Conservation (phyloP, 2,888 invertebrate species). For the Sesia apiformis region DNA sequence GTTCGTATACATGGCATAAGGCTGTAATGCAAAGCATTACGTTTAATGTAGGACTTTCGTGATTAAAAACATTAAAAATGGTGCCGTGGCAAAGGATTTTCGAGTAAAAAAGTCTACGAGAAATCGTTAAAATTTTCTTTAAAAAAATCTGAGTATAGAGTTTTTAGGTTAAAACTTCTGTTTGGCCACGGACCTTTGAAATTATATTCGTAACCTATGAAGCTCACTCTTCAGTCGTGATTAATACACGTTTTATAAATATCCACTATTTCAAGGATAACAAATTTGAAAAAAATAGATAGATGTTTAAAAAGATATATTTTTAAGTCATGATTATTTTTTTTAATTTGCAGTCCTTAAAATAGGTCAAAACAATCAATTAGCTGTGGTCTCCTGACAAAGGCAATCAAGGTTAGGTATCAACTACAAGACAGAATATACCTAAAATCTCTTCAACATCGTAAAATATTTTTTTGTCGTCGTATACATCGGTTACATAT, state of each 20-base stretch:
- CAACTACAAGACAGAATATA: constrained; percentile 57
- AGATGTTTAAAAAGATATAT: neutral
- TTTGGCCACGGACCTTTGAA: neutral
- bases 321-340: neutral
- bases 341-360: constrained; percentile 5
- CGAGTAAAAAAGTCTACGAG: neutral
- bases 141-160: too few species aligned
- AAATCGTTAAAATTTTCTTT: neutral
- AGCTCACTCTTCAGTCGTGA: constrained; percentile 5
- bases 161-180: neutral
- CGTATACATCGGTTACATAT: constrained; percentile 74
- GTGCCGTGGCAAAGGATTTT: neutral
- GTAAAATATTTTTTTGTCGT: constrained; percentile 67
- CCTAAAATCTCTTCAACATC: constrained; percentile 70
- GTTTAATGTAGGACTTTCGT: constrained; percentile 29
- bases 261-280: constrained; percentile 27
- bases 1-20: constrained; percentile 83
- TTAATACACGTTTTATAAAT: constrained; percentile 16
- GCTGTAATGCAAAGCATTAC: constrained; percentile 72
- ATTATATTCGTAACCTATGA: neutral
- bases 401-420: constrained; percentile 62
- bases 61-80: neutral
- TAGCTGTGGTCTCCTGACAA: constrained; percentile 55
- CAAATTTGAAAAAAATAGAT: constrained; percentile 24
- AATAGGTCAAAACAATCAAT: constrained; percentile 22